phyloP scores from a whole-genome alignment of 2,113 vertebrate species.

The Nestor notabilis region DNA sequence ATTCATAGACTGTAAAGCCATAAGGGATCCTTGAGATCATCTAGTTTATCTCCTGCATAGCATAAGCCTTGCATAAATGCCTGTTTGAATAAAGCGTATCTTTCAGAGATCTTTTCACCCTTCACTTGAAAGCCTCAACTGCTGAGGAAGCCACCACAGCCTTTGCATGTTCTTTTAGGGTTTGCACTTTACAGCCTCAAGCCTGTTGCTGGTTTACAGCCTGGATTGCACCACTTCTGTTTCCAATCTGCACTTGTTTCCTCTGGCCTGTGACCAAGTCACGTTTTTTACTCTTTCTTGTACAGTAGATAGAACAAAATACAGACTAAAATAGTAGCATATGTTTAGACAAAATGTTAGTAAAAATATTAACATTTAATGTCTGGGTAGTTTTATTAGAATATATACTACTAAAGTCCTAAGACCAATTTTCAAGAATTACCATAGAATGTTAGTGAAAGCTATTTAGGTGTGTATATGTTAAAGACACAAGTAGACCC shows the following conservation, averaged over 20 bases:
- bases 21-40: conserved; percentile 39
- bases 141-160: not conserved
- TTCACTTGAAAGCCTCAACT: not conserved
- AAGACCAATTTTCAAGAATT: not conserved
- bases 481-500: not conserved
- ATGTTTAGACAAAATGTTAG: not conserved
- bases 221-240: not conserved
- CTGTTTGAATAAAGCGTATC: not conserved
- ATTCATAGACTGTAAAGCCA: conserved; percentile 20
- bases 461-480: not conserved
- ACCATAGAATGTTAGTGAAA: not conserved
- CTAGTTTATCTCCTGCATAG: conserved; percentile 34
- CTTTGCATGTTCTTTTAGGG: not conserved
- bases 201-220: not conserved
- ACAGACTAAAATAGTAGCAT: not conserved
- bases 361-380: not conserved
- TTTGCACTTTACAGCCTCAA: not conserved
- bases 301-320: not conserved
- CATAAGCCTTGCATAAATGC: conserved; percentile 20
- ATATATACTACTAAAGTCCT: not conserved
- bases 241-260: conserved; percentile 17
- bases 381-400: not conserved
- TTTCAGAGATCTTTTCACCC: not conserved
- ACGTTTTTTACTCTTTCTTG: not conserved
- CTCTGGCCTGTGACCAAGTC: not conserved